Evolutionary conservation across 2,888 invertebrate species (phyloP).

Genomic region (Eristalinus sepulchralis): DNA sequence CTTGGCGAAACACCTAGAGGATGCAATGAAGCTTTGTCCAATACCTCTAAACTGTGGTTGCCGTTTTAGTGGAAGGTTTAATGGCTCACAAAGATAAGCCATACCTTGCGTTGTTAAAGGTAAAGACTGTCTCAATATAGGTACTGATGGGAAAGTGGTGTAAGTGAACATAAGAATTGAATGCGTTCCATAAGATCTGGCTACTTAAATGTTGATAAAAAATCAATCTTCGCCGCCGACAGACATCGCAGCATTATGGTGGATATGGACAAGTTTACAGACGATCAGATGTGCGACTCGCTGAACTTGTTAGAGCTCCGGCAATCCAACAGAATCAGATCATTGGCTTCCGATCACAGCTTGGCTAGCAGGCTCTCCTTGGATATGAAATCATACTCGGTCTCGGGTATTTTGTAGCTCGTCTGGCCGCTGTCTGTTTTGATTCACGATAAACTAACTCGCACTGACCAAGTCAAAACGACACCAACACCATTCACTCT

Average conservation of each 20-base stretch:
- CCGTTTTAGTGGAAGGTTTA: too few species aligned
- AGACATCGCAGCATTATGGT: constrained; percentile 94
- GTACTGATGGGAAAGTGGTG: too few species aligned
- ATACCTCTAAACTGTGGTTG: too few species aligned
- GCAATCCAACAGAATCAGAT: constrained; percentile 92
- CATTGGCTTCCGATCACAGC: constrained; percentile 84
- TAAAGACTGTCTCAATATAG: too few species aligned
- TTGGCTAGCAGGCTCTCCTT: constrained; percentile 90
- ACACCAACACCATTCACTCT: background rate
- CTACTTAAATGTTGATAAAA: constrained; percentile 93
- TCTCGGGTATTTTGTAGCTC: constrained; percentile 79
- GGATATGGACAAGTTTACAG: constrained; percentile 95
- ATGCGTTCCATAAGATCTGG: constrained; percentile 91
- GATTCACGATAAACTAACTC: background rate
- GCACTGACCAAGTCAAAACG: background rate
- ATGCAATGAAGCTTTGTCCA: too few species aligned
- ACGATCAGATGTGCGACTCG: constrained; percentile 92
- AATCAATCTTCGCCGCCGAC: constrained; percentile 94
- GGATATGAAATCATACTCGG: constrained; percentile 86
- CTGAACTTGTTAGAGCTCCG: constrained; percentile 92
- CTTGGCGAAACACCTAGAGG: too few species aligned
- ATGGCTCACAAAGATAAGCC: too few species aligned
- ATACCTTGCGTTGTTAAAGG: too few species aligned
- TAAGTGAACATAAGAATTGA: too few species aligned
- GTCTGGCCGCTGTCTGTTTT: background rate